phyloP scores from a whole-genome alignment of 2,113 vertebrate species.

The Charadrius vociferus region DNA sequence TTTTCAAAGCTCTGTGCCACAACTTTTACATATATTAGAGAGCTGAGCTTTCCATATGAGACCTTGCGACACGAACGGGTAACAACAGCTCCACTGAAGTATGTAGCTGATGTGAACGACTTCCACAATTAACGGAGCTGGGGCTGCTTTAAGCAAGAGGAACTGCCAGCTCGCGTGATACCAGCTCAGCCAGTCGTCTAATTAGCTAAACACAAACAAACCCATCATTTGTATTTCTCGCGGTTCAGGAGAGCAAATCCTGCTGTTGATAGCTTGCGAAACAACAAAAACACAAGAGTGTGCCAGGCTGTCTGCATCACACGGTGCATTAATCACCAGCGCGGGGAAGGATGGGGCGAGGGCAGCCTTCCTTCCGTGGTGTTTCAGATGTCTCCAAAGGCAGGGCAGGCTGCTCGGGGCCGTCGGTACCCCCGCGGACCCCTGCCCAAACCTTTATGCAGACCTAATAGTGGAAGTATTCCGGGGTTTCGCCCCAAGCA shows the following conservation, averaged over 20 bases:
- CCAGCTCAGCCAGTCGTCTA: constrained; percentile 63
- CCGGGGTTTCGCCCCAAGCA: not conserved
- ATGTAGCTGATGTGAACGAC: not conserved
- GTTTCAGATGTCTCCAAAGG: not conserved
- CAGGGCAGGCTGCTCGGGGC: not conserved
- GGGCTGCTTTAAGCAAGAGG: constrained; percentile 47
- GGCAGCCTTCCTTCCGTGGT: not conserved
- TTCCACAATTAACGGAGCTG: constrained; percentile 10
- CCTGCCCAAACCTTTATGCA: not conserved
- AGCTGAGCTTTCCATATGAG: not conserved
- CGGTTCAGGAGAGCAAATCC: constrained; percentile 71
- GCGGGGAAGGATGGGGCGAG: not conserved
- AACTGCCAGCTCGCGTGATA: constrained; percentile 56
- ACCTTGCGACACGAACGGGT: not conserved
- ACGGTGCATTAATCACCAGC: not conserved
- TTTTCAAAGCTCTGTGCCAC: not conserved
- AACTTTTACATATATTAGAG: not conserved
- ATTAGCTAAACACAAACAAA: constrained; percentile 80
- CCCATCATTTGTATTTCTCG: constrained; percentile 73
- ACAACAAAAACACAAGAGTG: constrained; percentile 2
- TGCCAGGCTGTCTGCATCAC: constrained; percentile 38
- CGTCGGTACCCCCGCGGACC: rapidly evolving
- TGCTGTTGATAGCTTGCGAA: constrained; percentile 61
- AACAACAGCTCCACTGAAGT: not conserved
- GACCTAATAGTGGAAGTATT: rapidly evolving